A percentile compares a stretch with the other conserved stretches of the same genome.
phyloP scores from a whole-genome alignment of 2,888 invertebrate genomes.

The Nebria brevicollis region DNA sequence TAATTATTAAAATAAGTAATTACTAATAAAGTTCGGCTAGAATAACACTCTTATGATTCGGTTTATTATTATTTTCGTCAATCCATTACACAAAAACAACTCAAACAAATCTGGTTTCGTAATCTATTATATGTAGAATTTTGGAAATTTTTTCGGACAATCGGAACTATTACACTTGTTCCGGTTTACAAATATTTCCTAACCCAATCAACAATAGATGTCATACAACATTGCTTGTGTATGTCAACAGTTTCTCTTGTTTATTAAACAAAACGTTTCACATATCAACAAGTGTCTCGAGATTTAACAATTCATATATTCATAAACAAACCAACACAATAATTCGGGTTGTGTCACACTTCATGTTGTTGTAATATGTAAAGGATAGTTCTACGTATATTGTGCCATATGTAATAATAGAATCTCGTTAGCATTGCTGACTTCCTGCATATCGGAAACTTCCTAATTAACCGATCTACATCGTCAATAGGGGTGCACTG shows the following conservation, averaged over 20 bases:
- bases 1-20: not conserved
- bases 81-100: not conserved
- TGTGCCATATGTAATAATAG: not conserved
- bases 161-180: not conserved
- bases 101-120: not conserved
- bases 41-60: too few species aligned
- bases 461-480: not conserved
- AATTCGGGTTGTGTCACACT: not conserved
- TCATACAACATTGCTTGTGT: not conserved
- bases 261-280: slow-evolving; percentile 1
- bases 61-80: not conserved
- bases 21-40: not conserved
- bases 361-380: not conserved
- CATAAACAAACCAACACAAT: not conserved
- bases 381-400: not conserved
- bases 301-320: not conserved
- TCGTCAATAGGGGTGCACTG: not conserved
- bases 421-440: not conserved
- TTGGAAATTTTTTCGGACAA: not conserved
- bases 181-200: not conserved
- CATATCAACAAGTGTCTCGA: not conserved
- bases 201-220: not conserved
- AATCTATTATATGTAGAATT: not conserved
- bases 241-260: slow-evolving; percentile 1
- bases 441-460: not conserved